These are phyloP conservation scores for Scotopteryx bipunctaria DNA, from an alignment of 2,888 invertebrate genomes.

Conservation along the genomic window DNA sequence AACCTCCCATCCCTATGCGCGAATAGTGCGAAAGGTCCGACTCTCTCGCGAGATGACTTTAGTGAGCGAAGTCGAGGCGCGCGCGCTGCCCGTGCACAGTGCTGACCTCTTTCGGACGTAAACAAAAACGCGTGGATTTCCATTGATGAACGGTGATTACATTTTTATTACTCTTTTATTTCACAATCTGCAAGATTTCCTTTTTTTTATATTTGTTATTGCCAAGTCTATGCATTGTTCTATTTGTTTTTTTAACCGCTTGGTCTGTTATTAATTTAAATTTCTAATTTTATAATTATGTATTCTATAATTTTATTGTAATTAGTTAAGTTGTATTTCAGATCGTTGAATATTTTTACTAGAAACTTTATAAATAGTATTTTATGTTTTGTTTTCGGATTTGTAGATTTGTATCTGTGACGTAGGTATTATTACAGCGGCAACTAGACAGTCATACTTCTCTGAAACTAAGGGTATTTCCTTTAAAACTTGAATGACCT, in stretches of 20 bases:
- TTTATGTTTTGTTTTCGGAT: background rate
- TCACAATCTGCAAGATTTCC: background rate
- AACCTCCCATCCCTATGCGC: conserved; percentile 42
- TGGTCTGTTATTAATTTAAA: background rate
- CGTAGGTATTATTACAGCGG: too few relatives aligned
- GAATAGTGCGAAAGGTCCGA: conserved; percentile 64
- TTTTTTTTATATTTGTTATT: background rate
- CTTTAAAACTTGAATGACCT: too few relatives aligned
- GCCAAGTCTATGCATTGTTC: background rate
- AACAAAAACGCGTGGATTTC: conserved; percentile 47
- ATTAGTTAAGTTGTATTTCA: background rate
- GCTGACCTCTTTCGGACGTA: conserved; percentile 58
- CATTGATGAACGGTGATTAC: conserved; percentile 24
- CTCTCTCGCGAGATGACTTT: conserved; percentile 61
- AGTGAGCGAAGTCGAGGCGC: conserved; percentile 60
- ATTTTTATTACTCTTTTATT: conserved; percentile 13
- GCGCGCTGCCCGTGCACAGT: conserved; percentile 54
- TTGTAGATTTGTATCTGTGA: too few relatives aligned
- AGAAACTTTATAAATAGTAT: background rate
- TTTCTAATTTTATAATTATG: background rate
- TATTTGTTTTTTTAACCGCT: background rate
- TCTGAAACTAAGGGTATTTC: too few relatives aligned
- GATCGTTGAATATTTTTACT: background rate
- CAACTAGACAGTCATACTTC: too few relatives aligned
- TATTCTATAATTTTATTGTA: background rate